Evolutionary conservation across 2,888 invertebrate genomes (phyloP).

Genomic region (Ptilodon capucinus): DNA sequence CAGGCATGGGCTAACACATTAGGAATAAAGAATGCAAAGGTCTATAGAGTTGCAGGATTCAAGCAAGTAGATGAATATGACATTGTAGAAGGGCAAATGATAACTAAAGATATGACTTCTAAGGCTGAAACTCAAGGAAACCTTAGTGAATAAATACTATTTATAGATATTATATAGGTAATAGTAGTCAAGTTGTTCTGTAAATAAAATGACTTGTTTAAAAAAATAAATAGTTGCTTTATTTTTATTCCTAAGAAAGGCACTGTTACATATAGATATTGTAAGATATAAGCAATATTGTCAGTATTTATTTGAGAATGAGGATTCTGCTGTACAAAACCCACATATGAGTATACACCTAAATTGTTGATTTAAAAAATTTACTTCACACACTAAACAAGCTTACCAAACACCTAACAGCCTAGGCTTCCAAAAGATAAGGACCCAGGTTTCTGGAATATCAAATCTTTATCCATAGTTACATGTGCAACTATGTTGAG

Average conservation of each 20-base stretch:
- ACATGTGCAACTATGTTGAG: no score
- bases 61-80: constrained; percentile 73
- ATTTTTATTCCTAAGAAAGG: constrained; percentile 17
- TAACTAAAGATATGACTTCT: constrained; percentile 10
- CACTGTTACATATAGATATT: not conserved
- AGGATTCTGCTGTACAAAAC: not conserved
- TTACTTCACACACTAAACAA: no score
- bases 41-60: constrained; percentile 80
- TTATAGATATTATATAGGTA: not conserved
- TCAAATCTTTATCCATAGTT: no score
- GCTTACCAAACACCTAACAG: no score
- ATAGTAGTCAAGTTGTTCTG: not conserved
- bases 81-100: constrained; percentile 63
- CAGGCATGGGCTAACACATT: constrained; percentile 81
- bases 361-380: no score
- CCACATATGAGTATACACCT: not conserved
- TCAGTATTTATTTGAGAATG: not conserved
- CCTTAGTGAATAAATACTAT: not conserved
- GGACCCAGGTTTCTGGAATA: no score
- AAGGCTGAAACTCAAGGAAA: not conserved
- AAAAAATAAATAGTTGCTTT: constrained; percentile 36
- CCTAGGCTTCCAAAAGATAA: no score
- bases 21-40: constrained; percentile 81
- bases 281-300: not conserved
- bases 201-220: constrained; percentile 5